Evolutionary conservation across 2,888 invertebrate genomes (phyloP), one percentile per base, ranked within the genome.

Genomic region (Drosophila fulvimacula): DNA sequence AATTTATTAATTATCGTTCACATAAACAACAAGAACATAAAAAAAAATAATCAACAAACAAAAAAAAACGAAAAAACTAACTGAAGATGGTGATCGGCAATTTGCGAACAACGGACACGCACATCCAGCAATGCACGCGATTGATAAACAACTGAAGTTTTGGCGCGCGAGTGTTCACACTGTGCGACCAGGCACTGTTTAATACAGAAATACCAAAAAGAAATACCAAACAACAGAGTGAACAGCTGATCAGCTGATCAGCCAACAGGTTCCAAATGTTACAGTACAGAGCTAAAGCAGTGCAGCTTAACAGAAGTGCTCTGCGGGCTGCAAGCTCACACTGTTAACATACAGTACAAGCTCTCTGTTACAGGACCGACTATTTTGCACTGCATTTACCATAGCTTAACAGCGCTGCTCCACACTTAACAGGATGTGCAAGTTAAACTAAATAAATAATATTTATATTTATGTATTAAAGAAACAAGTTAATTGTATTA

Each of bases 71-170:
- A 46, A 57, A 46, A 62, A 78, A 62, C 49, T 51, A 80, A 78
- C 51, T 44, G 73, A 72, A 79, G 67, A 51, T 56, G 51, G 34
- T 24, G 55, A 39, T 68, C 49, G 70, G 41, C 39, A 59, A 58
- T 15, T 44, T 58, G 76, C 80, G 76, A 60, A 64, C 53, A 63
- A 52, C 59, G 58, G 42, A 27, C 48, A 62, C 81, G 57, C 70
- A 79, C 78, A 79, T 79, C 70, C 78, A 81, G 38, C 72, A 65
- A 63, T 63, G 53, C 53, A 44, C 81, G 77, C 78, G 81, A 67
- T 65, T 81, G 77, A 81, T 79, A 79, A 81, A 77, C 78, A 79
- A 79, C 81, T 78, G 62, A 76, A 41, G 66, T 66, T 71, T 66
- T 68, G 72, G 77, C 79, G 77, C 80, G 80, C 76, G 61, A 49